Base-by-base conservation (phyloP, 2,888 invertebrate species). In the Cantharis lateralis region DNA sequence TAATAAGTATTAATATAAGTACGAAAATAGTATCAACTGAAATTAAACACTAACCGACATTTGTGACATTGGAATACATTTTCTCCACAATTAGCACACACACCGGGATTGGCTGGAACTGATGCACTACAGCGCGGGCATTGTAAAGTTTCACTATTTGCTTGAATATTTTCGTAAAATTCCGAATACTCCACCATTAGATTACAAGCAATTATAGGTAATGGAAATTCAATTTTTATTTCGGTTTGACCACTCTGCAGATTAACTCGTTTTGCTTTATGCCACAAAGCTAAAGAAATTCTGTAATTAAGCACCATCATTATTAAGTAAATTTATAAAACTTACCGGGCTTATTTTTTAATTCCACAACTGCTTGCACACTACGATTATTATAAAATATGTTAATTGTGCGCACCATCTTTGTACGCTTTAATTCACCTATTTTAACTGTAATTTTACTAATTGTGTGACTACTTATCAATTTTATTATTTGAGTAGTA, bases 21-120 rank as follows among this genome's bases (percentile, higher is more conserved):
- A 10, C 15, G 15, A 9, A 11, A 3, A 1, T 7, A 11, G 16
- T 0, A 18, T n/a, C 9, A 71, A 64, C 28, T 26, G 10, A 2
- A 10, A 10, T 11, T 3, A 3, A 28, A 32, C 15, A 87, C 89
- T 84, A 83, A 93, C 93, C 95, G 93, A 89, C 99, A 99, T 89
- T 99, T 99, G 90, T 98, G 98, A 85, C 99, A 99, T 85, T 99
- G 99, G 90, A 97, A 99, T 0, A 99, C 99, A 87, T 99, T 99
- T 88, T 99, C 99, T 0, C 99, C 98, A 86, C 98, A 98, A 88
- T 97, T 98, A 0, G 95, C 95, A 86, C 99, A 99, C 0, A 99
- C 98, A 0, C 99, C 99, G 0, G 99, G 98, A 87, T 98, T 98
- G 0, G 99, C 96, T 0, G 98, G 97, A 0, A 99, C 99, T 0